Base-by-base conservation (phyloP, 1,140 invertebrate species). In the Goniozus legneri region DNA sequence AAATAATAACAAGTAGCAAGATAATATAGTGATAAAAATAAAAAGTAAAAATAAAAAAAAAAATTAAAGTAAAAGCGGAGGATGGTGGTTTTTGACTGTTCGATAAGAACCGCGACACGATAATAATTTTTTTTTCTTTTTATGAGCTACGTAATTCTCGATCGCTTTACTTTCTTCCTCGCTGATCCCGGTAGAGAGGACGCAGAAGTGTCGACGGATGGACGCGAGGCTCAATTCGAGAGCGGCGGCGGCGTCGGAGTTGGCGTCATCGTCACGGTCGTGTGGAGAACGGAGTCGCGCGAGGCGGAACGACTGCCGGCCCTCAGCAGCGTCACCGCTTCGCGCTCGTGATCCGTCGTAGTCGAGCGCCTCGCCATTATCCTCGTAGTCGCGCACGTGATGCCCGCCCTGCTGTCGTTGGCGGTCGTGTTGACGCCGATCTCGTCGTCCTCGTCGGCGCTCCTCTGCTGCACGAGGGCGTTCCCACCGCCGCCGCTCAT, bases 261-360 rank as follows among this genome's bases (percentile, higher is more conserved):
- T 3, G 71, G 63, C 24, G 68, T 71, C 52, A 73, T 65, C 12
- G 71, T 73, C 30, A 69, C 59, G 18, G 69, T 71, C 30, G 68
- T 73, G 50, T 78, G 75, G 13, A 84, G 76, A 59, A 82, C 76
- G 65, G 81, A 83, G 70, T 84, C 83, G 54, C 82, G 77, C 52
- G 81, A 84, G 60, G 83, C 82, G 56, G 82, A 83, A 67, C 83
- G 82, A 65, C 82, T 83, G 63, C 82, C 82, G 49, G 82, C 80
- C 59, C 81, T 77, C 48, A 85, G 68, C 62, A 85, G 70, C 27
- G 81, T 84, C 44, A 84, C 81, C 57, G 81, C 82, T 65, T 84
- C 83, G 62, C 82, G 80, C 70, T 85, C 83, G 54, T 80, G 77
- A 71, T 76, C 65, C 43, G 42, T 44, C 32, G 37, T 51, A 16